These are phyloP conservation scores for Ficedula albicollis DNA, from an alignment of 2,797 vertebrate genomes.

Conservation along the genomic window DNA sequence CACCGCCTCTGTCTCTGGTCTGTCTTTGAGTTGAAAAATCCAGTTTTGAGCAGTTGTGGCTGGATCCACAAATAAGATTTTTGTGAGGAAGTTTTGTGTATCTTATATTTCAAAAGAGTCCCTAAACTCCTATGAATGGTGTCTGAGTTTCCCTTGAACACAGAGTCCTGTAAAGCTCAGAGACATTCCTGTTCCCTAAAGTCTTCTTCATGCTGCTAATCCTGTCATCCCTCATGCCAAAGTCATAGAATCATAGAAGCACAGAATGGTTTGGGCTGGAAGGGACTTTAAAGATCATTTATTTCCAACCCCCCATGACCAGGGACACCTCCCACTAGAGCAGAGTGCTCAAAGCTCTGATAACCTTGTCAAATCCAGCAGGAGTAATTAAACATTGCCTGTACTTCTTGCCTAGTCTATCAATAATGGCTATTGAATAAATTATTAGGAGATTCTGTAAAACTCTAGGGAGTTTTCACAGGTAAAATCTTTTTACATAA, in stretches of 20 bases:
- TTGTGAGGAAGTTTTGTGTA: neutral
- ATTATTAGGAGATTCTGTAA: neutral
- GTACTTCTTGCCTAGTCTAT: neutral
- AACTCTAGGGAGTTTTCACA: neutral
- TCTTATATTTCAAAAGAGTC: neutral
- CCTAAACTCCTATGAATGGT: neutral
- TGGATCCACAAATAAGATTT: neutral
- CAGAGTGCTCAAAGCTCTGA: neutral
- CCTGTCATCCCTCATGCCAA: neutral
- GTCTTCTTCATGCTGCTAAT: neutral
- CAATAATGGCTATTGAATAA: neutral
- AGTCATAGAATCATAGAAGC: neutral
- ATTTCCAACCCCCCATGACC: rapidly evolving
- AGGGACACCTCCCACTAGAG: neutral
- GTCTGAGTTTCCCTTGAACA: neutral
- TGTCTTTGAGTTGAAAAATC: neutral
- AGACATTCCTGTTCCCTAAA: neutral
- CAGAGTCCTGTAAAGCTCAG: neutral
- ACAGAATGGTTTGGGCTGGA: neutral
- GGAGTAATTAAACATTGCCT: neutral
- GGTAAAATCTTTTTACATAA: neutral
- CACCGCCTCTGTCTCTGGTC: neutral
- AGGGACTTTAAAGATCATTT: neutral
- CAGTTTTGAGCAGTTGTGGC: neutral
- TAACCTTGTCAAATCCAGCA: neutral